phyloP scores from a whole-genome alignment of 2,797 vertebrate genomes.

The Acridotheres tristis region DNA sequence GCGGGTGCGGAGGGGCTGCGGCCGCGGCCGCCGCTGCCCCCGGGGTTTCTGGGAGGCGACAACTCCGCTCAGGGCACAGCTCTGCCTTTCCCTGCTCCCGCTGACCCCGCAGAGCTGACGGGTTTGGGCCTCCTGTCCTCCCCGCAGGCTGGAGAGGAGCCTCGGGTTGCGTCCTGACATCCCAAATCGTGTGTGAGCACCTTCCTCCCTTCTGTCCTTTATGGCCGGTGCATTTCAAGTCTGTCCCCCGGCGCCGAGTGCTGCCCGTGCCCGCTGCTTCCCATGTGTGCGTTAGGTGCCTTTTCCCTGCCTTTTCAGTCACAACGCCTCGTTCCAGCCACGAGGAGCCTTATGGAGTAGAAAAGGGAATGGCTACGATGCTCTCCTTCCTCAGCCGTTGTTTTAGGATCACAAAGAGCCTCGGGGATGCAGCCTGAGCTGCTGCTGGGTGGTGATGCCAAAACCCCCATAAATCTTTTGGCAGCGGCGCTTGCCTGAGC shows the following conservation, averaged over 20 bases:
- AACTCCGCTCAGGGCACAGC: accelerated
- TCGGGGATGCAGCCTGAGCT: background rate
- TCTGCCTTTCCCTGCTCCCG: no score
- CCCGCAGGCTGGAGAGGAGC: no score
- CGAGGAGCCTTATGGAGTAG: accelerated
- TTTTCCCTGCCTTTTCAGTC: background rate
- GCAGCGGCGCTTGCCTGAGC: accelerated
- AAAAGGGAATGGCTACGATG: accelerated
- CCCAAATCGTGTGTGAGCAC: accelerated
- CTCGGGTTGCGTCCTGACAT: accelerated
- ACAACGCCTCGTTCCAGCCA: background rate
- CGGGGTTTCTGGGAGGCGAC: accelerated
- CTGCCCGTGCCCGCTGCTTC: background rate
- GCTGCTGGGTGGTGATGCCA: background rate
- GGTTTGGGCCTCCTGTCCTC: accelerated
- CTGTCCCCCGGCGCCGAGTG: accelerated
- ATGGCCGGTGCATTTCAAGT: accelerated
- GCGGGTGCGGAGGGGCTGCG: accelerated
- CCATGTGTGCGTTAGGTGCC: accelerated
- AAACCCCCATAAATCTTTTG: background rate
- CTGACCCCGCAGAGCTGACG: accelerated
- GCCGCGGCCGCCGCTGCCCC: accelerated
- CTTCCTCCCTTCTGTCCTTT: accelerated
- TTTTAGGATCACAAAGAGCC: background rate
- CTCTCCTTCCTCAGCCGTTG: no score